Evolutionary conservation across 2,888 invertebrate genomes (phyloP), one percentile per base, ranked within the genome.

Genomic region (Dicycla oo): DNA sequence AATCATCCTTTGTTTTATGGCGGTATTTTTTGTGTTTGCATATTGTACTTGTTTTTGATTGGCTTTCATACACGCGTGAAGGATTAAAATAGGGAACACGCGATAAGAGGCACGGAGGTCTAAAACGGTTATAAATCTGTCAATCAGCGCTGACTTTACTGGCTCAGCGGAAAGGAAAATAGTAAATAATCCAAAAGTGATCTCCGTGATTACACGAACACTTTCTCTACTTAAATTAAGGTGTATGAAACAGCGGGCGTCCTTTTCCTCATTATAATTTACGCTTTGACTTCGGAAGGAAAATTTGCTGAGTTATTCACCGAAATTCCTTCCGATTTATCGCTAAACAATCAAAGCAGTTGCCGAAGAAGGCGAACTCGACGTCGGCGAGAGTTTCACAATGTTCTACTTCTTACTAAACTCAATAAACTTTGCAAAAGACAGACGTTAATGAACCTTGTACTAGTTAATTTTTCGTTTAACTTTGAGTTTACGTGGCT

Each of bases 401-500:
- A 88, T 88, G 85, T 88, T 86, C 87, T 85, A 87, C 81, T 87
- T 86, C 83, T 85, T 82, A 84, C 83, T 69, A 86, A 88, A 87
- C 87, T 88, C 78, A 81, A 73, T 72, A 79, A 89, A 90, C 87
- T 91, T 90, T 84, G 86, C 90, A 88, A 90, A 91, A 91, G 92
- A 90, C 88, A 90, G 90, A 89, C 91, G 88, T 86, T 93, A 92
- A 93, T 92, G 92, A 92, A 93, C 89, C 88, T 81, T 85, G 82
- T 88, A 89, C 88, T 91, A 91, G 91, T 90, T 92, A 90, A 92
- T 91, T 92, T 90, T 85, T 87, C 87, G 86, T 90, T 90, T 87
- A 90, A 91, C 88, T 92, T 90, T 80, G 80, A 86, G 84, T 88
- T 90, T 86, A 82, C 86, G 89, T 86, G 88, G 88, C 88, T 89